Evolutionary conservation across 2,113 vertebrate species (phyloP).

Genomic region (Rhea pennata): DNA sequence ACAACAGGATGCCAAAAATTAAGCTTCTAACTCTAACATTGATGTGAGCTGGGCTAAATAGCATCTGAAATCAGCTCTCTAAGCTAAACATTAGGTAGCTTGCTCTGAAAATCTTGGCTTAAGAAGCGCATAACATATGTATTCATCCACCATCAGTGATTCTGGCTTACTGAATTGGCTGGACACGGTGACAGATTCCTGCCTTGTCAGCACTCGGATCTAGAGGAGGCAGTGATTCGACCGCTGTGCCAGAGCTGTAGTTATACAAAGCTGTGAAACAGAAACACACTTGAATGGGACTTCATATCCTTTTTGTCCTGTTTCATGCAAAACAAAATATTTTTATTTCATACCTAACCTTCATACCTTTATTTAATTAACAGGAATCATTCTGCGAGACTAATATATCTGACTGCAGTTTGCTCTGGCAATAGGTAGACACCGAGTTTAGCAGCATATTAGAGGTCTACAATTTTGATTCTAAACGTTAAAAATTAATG

Average conservation of each 20-base stretch:
- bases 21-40: background rate
- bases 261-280: background rate
- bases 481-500: background rate
- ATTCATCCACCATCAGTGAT: slow-evolving; percentile 6
- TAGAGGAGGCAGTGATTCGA: background rate
- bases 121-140: background rate
- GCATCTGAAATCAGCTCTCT: background rate
- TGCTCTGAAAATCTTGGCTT: background rate
- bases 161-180: slow-evolving; percentile 11
- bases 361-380: background rate
- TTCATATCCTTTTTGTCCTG: background rate
- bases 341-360: no score
- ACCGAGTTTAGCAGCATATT: background rate
- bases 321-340: background rate
- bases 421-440: background rate
- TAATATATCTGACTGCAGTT: background rate
- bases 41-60: background rate
- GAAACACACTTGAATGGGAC: background rate
- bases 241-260: background rate
- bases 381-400: background rate
- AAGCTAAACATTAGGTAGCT: background rate
- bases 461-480: background rate
- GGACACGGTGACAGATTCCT: background rate
- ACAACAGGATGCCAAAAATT: background rate
- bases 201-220: slow-evolving; percentile 29